These are phyloP conservation scores for Mesocricetus auratus DNA, from an alignment of 2,113 vertebrate species.

Conservation along the genomic window DNA sequence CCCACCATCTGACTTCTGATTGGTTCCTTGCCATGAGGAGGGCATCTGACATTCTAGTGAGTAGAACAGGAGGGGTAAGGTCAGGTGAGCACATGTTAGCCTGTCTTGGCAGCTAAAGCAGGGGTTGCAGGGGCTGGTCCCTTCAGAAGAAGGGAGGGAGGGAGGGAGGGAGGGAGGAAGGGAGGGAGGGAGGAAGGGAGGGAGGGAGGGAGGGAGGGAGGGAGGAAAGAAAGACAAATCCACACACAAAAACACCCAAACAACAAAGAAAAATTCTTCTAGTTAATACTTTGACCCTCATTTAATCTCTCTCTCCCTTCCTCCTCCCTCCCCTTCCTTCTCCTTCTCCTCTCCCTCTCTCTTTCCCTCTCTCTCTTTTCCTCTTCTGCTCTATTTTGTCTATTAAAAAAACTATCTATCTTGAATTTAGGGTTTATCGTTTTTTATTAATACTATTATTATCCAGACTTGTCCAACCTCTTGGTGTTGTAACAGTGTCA, in stretches of 20 bases:
- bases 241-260: background rate
- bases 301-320: background rate
- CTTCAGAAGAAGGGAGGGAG: too few relatives aligned
- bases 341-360: background rate
- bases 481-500: background rate
- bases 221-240: background rate
- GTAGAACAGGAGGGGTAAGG: too few relatives aligned
- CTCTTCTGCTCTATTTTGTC: background rate
- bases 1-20: too few relatives aligned
- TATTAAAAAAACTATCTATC: constrained; percentile 28
- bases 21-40: too few relatives aligned
- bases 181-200: too few relatives aligned
- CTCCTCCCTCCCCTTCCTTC: background rate
- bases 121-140: too few relatives aligned
- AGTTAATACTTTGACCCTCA: background rate
- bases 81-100: too few relatives aligned
- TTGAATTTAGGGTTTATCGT: background rate
- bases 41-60: too few relatives aligned
- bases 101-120: too few relatives aligned
- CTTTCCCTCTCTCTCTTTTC: background rate
- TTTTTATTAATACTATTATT: constrained; percentile 18
- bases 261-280: background rate
- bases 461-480: background rate
- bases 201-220: too few relatives aligned
- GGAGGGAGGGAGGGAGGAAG: too few relatives aligned